These are phyloP conservation scores for Alsophila aescularia DNA, from an alignment of 2,888 invertebrate species.

Conservation along the genomic window DNA sequence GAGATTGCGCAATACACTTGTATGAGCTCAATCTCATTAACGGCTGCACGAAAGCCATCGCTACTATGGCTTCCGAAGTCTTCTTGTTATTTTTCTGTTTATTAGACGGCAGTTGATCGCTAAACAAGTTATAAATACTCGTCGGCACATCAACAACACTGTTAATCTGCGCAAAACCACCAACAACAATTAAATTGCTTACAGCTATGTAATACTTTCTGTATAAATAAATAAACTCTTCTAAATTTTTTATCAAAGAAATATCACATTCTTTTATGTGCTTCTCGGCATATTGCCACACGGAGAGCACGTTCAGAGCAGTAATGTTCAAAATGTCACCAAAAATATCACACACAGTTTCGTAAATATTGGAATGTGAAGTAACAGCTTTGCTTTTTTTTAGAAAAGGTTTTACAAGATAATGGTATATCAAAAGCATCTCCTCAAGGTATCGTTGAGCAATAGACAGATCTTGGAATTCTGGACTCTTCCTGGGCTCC, in stretches of 20 bases:
- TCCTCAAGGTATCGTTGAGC: slow-evolving; percentile 90
- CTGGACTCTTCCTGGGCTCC: slow-evolving; percentile 65
- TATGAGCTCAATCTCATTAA: slow-evolving; percentile 86
- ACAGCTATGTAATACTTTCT: slow-evolving; percentile 88
- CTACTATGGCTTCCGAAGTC: slow-evolving; percentile 84
- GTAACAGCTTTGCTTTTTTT: slow-evolving; percentile 85
- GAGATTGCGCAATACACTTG: slow-evolving; percentile 84
- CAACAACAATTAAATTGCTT: slow-evolving; percentile 89
- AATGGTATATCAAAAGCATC: slow-evolving; percentile 86
- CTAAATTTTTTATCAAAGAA: slow-evolving; percentile 87
- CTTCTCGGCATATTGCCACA: slow-evolving; percentile 88
- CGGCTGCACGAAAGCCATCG: slow-evolving; percentile 86
- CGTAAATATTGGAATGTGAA: slow-evolving; percentile 85
- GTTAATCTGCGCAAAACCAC: slow-evolving; percentile 88
- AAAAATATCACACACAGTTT: slow-evolving; percentile 87
- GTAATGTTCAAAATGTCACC: slow-evolving; percentile 88
- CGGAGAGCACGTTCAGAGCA: slow-evolving; percentile 87
- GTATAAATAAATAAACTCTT: slow-evolving; percentile 89
- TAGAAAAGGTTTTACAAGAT: slow-evolving; percentile 86
- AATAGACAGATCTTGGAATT: slow-evolving; percentile 82
- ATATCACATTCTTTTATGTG: slow-evolving; percentile 87
- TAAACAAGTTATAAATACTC: slow-evolving; percentile 82
- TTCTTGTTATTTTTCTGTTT: slow-evolving; percentile 83
- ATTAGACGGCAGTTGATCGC: slow-evolving; percentile 81
- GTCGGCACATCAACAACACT: slow-evolving; percentile 86